Conservation (phyloP, 2,888 invertebrate species). For the Caradrina kadenii region DNA sequence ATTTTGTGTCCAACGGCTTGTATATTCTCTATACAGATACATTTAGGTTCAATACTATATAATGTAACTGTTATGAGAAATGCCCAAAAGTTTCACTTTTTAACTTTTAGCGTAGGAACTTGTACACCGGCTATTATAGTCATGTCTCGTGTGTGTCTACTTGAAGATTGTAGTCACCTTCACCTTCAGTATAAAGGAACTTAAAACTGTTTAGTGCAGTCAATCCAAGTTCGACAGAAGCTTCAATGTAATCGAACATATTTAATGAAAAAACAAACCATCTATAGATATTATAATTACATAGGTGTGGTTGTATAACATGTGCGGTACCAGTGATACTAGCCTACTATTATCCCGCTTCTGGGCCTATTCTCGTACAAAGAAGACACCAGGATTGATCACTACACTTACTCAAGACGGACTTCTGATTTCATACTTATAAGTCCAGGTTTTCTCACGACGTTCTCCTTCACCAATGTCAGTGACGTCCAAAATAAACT, state of each 20-base stretch:
- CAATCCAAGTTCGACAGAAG: background rate
- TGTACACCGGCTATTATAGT: background rate
- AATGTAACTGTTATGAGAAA: background rate
- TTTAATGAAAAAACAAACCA: background rate
- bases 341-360: no score
- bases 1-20: constrained; percentile 21
- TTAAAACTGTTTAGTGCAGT: background rate
- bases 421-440: no score
- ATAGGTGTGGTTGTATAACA: background rate
- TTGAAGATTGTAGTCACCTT: background rate
- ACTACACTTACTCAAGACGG: no score
- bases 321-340: constrained; percentile 1
- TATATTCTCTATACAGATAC: constrained; percentile 9
- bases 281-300: background rate
- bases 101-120: background rate
- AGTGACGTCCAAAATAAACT: no score
- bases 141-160: no score
- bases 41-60: background rate
- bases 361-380: no score
- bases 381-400: no score
- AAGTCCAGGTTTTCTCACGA: no score
- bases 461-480: no score
- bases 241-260: no score
- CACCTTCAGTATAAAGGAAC: no score
- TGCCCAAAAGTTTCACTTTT: background rate